Base-by-base conservation (phyloP, 1,140 invertebrate genomes). In the Tribolium castaneum region DNA sequence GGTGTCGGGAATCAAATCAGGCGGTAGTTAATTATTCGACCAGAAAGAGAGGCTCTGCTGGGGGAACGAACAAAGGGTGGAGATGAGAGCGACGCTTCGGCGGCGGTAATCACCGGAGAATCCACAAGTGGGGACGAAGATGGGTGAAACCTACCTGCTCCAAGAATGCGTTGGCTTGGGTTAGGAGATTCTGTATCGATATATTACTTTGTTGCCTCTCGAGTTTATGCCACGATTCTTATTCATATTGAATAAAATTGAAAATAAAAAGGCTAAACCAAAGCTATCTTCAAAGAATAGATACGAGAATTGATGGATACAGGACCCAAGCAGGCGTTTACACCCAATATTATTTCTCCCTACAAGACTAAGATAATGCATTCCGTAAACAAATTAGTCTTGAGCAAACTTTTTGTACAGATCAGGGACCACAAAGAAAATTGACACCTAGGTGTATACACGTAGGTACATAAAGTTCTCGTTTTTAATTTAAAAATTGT, bases 101-200 rank as follows among this genome's bases (percentile, higher is more conserved):
- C 72, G 72, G 45, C 54, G 59, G 19, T 70, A 34, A 75, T 62
- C 50, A 51, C 71, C 56, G 30, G 71, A 56, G 72, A 78, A 75
- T 75, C 77, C 77, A 78, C 77, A 78, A 78, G 77, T 78, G 77
- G 50, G 49, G 49, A 34, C 13, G 39, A 35, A 49, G 34, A 77
- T 71, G 49, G 66, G 52, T 45, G 39, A 45, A 45, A 45, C 39
- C 39, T 45, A 45, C 39, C 39, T 45, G 39, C 39, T 45, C 9
- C 39, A 45, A 45, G 39, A 45, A 45, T 45, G 39, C 39, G 39
- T 45, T 45, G 7, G 39, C 39, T 45, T 45, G 39, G 39, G 39
- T 45, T 45, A 45, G 39, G 39, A 45, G 39, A 45, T 45, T 45
- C 39, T 45, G 3, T 45, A 45, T 45, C 39, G 39, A 45, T 45